Evolutionary conservation across 1,140 invertebrate genomes (phyloP).

Genomic region (Drosophila obscura): DNA sequence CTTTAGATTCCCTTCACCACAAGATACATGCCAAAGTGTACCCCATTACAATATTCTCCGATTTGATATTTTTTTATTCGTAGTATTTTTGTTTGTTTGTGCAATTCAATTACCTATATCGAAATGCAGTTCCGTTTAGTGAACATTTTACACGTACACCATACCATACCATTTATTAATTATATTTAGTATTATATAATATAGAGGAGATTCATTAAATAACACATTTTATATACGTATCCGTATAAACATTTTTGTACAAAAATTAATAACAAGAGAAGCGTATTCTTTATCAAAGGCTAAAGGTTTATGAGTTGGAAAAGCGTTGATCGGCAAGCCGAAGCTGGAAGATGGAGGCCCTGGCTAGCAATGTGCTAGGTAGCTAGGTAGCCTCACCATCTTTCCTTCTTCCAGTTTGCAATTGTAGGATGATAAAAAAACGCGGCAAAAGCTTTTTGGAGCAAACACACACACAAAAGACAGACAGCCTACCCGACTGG

Average conservation of each 20-base stretch:
- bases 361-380: neutral
- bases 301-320: slow-evolving; percentile 36
- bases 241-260: slow-evolving; percentile 67
- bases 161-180: slow-evolving; percentile 46
- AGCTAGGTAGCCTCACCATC: neutral
- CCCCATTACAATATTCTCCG: slow-evolving; percentile 35
- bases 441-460: slow-evolving; percentile 44
- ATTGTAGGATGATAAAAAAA: neutral
- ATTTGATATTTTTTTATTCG: slow-evolving; percentile 51
- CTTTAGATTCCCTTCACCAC: slow-evolving; percentile 28
- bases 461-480: slow-evolving; percentile 43
- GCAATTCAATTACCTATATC: slow-evolving; percentile 51
- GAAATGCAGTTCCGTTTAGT: slow-evolving; percentile 55
- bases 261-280: slow-evolving; percentile 69
- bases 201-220: slow-evolving; percentile 65
- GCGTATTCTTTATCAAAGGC: slow-evolving; percentile 58
- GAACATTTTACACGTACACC: slow-evolving; percentile 55
- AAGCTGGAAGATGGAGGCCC: neutral
- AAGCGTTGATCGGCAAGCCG: slow-evolving; percentile 46
- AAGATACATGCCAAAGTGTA: slow-evolving; percentile 78
- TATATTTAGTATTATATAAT: slow-evolving; percentile 65
- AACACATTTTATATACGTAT: slow-evolving; percentile 64
- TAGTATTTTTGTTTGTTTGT: slow-evolving; percentile 50
- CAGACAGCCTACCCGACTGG: slow-evolving; percentile 44
- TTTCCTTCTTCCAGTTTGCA: neutral